Percentiles rank a stretch among this genome's conserved stretches.
Conservation (phyloP, 23 tunicate genomes). For the Corella eumyota region DNA sequence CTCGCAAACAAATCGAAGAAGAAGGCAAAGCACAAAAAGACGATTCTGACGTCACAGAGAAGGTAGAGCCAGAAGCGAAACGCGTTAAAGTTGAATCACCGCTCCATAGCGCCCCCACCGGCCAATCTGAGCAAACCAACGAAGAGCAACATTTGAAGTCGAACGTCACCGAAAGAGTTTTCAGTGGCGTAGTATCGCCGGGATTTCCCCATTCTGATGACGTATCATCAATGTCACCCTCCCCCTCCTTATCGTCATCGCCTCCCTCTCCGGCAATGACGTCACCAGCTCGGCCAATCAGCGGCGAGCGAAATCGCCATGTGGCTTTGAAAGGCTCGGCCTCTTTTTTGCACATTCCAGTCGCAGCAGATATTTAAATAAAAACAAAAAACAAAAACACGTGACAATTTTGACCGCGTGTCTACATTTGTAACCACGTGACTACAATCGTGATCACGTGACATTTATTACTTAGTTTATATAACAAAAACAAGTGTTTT, state of each 20-base stretch:
- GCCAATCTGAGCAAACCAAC: background rate
- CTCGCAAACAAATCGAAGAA: background rate
- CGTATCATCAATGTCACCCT: background rate
- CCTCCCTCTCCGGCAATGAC: constrained; percentile 5
- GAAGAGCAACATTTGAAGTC: background rate
- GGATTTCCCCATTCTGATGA: background rate
- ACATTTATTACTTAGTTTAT: too few relatives aligned
- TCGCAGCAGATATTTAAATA: constrained; percentile 25
- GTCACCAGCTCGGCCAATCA: constrained; percentile 6
- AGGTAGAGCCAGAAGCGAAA: background rate
- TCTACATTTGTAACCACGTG: too few relatives aligned
- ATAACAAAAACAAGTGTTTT: too few relatives aligned
- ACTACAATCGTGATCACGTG: too few relatives aligned
- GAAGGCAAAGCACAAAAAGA: background rate
- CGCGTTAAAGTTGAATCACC: background rate
- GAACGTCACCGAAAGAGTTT: background rate
- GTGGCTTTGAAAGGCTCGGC: constrained; percentile 21
- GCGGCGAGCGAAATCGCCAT: background rate
- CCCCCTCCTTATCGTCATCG: constrained; percentile 13
- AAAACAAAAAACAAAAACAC: too few relatives aligned
- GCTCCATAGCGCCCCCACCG: background rate
- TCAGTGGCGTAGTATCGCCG: background rate
- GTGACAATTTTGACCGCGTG: too few relatives aligned
- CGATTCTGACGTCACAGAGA: background rate
- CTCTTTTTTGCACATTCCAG: constrained; percentile 19